Evolutionary conservation across 2,797 vertebrate species (phyloP).

Genomic region (Triplophysa yarkandensis): DNA sequence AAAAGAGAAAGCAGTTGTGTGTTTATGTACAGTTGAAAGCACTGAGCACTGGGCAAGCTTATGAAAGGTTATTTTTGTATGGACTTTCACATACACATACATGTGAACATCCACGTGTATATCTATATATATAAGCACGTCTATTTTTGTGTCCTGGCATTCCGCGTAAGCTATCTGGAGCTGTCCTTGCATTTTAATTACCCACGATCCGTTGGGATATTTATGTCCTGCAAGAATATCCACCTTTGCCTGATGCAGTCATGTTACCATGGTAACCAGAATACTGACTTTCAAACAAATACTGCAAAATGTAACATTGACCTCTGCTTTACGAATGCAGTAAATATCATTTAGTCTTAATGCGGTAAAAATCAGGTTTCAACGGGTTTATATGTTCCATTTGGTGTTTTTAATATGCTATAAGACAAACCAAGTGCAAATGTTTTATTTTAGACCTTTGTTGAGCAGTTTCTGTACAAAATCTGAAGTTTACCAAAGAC

Average conservation of each 20-base stretch:
- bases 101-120: not conserved
- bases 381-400: no score
- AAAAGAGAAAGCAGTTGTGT: not conserved
- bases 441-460: no score
- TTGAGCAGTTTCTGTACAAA: no score
- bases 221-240: slow-evolving; percentile 27
- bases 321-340: not conserved
- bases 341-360: no score
- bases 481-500: no score
- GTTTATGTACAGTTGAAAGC: slow-evolving; percentile 13
- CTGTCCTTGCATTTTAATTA: slow-evolving; percentile 37
- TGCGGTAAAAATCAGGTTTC: no score
- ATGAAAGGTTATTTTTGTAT: slow-evolving; percentile 19
- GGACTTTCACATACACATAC: not conserved
- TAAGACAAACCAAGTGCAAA: no score
- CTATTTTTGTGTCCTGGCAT: not conserved
- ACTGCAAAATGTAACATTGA: not conserved
- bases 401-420: no score
- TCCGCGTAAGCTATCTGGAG: not conserved
- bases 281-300: slow-evolving; percentile 3
- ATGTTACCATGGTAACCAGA: slow-evolving; percentile 30
- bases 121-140: not conserved
- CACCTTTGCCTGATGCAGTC: slow-evolving; percentile 13
- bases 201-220: not conserved
- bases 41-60: not conserved